Conservation (phyloP, 2,888 invertebrate species). For the Crocallis elinguaria region DNA sequence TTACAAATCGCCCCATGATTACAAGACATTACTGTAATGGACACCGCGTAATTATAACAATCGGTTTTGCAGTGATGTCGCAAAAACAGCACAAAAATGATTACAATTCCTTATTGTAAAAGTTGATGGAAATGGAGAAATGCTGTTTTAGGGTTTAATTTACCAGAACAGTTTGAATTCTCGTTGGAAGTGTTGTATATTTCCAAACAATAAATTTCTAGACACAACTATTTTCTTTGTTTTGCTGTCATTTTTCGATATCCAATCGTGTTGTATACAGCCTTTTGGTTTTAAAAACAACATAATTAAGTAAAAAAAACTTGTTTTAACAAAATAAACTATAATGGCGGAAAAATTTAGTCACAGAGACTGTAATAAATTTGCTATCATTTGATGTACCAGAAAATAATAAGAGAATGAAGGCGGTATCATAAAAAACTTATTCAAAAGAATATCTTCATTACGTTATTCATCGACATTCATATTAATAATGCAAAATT, state of each 20-base stretch:
- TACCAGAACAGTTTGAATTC: background rate
- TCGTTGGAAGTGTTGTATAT: conserved; percentile 17
- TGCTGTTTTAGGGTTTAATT: conserved; percentile 18
- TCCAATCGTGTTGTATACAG: too few relatives aligned
- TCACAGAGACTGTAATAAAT: too few relatives aligned
- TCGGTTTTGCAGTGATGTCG: conserved; percentile 48
- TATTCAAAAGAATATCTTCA: conserved; percentile 50
- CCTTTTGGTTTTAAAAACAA: too few relatives aligned
- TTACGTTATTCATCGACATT: conserved; percentile 60
- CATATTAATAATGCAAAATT: conserved; percentile 72
- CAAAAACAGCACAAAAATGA: conserved; percentile 51
- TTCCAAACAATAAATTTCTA: background rate
- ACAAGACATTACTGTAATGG: conserved; percentile 77
- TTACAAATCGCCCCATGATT: conserved; percentile 78
- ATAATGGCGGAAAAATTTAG: too few relatives aligned
- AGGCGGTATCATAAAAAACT: too few relatives aligned
- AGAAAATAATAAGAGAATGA: too few relatives aligned
- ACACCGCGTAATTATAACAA: conserved; percentile 75
- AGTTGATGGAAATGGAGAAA: conserved; percentile 19
- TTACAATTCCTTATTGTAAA: conserved; percentile 34
- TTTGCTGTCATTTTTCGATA: too few relatives aligned
- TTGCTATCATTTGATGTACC: too few relatives aligned
- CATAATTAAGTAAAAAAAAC: too few relatives aligned
- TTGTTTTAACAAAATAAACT: too few relatives aligned
- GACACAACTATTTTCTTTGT: too few relatives aligned